Conservation (phyloP, 1,140 invertebrate genomes). For the Drosophila kepulauana region DNA sequence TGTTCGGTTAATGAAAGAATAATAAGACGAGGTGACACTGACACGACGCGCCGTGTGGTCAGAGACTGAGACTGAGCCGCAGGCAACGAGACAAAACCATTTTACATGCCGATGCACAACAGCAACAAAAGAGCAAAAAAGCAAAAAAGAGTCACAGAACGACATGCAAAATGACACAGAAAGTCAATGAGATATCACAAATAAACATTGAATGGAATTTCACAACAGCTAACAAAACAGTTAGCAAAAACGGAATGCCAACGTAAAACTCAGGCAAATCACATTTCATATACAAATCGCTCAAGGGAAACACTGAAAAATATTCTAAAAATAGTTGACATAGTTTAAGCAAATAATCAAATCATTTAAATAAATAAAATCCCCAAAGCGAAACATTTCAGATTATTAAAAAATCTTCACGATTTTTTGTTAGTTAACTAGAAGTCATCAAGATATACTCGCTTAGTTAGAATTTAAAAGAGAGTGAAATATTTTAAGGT, state of each 20-base stretch:
- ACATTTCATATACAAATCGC: constrained; percentile 10
- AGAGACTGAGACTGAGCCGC: constrained; percentile 33
- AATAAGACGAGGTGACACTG: constrained; percentile 68
- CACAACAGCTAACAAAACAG: constrained; percentile 43
- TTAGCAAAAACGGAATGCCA: constrained; percentile 5
- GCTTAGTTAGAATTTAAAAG: too few species aligned
- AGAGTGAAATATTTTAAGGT: too few species aligned
- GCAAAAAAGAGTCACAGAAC: neutral
- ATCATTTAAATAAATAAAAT: neutral
- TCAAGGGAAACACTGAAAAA: neutral
- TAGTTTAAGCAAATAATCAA: neutral
- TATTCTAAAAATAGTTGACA: neutral
- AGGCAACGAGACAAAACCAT: constrained; percentile 27
- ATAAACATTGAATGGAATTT: constrained; percentile 47
- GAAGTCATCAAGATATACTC: too few species aligned
- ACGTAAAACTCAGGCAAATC: neutral
- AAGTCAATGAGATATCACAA: constrained; percentile 48
- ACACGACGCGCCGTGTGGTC: constrained; percentile 67
- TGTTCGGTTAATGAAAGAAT: constrained; percentile 74
- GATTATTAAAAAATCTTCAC: too few species aligned
- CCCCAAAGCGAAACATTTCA: too few species aligned
- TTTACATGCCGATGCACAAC: constrained; percentile 43
- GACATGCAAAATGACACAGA: constrained; percentile 32
- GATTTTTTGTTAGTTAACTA: too few species aligned
- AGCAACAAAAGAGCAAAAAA: neutral